A percentile compares a stretch with the other conserved stretches of the same genome.
These are phyloP conservation scores for Nothoprocta pentlandii DNA, from an alignment of 2,113 vertebrate genomes.

Conservation along the genomic window DNA sequence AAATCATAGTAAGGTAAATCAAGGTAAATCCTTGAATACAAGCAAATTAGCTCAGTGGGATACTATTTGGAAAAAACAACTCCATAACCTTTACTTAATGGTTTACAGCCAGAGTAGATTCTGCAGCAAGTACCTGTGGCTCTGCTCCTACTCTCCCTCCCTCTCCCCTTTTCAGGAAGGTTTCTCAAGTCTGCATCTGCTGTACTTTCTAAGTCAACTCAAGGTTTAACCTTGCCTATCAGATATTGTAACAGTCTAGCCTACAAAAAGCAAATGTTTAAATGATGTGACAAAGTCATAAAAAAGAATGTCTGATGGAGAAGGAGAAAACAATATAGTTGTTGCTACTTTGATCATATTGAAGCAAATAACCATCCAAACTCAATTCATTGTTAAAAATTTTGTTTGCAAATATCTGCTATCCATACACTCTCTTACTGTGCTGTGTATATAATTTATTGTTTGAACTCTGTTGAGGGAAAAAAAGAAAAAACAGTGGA, in stretches of 20 bases:
- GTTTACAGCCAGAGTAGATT: not conserved
- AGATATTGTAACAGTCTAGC: not conserved
- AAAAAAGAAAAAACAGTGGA: not conserved
- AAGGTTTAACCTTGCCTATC: not conserved
- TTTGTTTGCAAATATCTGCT: not conserved
- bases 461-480: not conserved
- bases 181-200: not conserved
- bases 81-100: not conserved
- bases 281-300: not conserved
- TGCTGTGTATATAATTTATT: not conserved
- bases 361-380: not conserved
- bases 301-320: not conserved
- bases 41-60: not conserved
- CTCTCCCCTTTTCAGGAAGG: not conserved
- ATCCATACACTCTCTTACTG: not conserved
- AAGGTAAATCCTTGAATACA: not conserved
- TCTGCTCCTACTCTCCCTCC: not conserved
- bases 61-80: not conserved
- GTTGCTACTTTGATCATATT: not conserved
- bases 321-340: not conserved
- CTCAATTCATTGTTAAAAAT: not conserved
- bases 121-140: not conserved
- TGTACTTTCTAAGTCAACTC: not conserved
- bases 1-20: not conserved
- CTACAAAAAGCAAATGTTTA: not conserved